Base-by-base conservation (phyloP, 2,888 invertebrate genomes). In the Caenorhabditis sp. region DNA sequence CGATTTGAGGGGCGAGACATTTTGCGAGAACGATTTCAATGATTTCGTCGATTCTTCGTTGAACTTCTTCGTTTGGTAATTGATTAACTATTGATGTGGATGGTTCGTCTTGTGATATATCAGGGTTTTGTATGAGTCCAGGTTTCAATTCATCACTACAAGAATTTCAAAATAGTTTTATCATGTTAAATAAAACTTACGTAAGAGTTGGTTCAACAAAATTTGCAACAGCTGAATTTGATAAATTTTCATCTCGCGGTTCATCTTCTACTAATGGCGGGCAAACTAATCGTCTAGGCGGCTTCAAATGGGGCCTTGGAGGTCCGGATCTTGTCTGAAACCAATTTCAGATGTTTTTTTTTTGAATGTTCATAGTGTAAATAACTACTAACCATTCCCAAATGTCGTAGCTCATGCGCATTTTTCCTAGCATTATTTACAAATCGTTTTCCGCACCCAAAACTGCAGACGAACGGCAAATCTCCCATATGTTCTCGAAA, bases 261-360 rank as follows among this genome's bases (percentile, higher is more conserved):
- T 36, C 38, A 0, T 66, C 63, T 1, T 31, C 17, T 10, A 10
- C 8, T 7, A 36, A 20, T 36, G 31, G 14, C 0, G 57, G 31
- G 26, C 61, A 63, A 0, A 68, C 52, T 20, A 67, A 10, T 26
- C 62, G 54, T 26, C 64, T 73, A 21, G 36, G 61, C 0, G 82
- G 83, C 59, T 83, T 83, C 52, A 83, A 58, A 60, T 83, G 80
- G 8, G 83, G 82, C 54, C 78, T 64, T 14, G 83, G 78, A 2
- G 78, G 74, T 31, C 83, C 83, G 17, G 56, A 54, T 17, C 82
- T 70, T 20, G 67, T 71, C 82, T 82, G 68, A 23, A 77, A 56
- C 25, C 26, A 27, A 56, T 53, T 50, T n/a, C n/a, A n/a, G n/a
- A n/a, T 52, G 23, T 21, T 52, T 23, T 8, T 4, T 54, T 62